Conservation (phyloP, 1,140 invertebrate species). For the Neotoxoptera formosana region DNA sequence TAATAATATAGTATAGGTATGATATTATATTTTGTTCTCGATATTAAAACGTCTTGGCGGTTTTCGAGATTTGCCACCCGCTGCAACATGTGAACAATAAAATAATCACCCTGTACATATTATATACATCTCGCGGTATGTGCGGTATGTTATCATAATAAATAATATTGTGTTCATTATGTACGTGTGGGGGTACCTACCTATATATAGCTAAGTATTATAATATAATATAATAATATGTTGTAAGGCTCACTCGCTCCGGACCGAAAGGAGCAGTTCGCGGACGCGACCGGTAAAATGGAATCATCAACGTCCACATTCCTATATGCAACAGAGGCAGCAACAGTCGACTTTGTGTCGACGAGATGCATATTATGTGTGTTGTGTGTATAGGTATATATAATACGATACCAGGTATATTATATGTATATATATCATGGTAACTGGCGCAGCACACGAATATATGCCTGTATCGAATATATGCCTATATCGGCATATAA, state of each 20-base stretch:
- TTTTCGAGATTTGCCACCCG: too few relatives aligned
- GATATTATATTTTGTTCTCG: too few relatives aligned
- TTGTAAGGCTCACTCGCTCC: background rate
- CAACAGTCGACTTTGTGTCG: background rate
- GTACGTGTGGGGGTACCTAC: background rate
- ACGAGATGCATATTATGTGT: too few relatives aligned
- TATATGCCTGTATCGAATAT: too few relatives aligned
- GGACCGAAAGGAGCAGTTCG: background rate
- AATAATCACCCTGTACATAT: background rate
- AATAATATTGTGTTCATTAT: background rate
- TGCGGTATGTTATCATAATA: background rate
- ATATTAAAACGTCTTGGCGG: background rate
- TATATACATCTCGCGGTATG: too few relatives aligned
- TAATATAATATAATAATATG: background rate
- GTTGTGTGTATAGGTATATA: background rate
- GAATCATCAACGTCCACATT: constrained; percentile 42
- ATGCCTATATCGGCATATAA: too few relatives aligned
- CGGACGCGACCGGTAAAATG: background rate
- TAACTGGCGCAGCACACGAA: background rate
- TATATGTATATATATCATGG: background rate
- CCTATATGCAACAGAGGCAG: background rate
- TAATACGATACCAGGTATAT: background rate
- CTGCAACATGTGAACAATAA: background rate
- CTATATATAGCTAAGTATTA: too few relatives aligned
- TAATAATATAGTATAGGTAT: too few relatives aligned